Evolutionary conservation across 2,113 vertebrate genomes (phyloP).

Genomic region (Corythornis vintsioides): DNA sequence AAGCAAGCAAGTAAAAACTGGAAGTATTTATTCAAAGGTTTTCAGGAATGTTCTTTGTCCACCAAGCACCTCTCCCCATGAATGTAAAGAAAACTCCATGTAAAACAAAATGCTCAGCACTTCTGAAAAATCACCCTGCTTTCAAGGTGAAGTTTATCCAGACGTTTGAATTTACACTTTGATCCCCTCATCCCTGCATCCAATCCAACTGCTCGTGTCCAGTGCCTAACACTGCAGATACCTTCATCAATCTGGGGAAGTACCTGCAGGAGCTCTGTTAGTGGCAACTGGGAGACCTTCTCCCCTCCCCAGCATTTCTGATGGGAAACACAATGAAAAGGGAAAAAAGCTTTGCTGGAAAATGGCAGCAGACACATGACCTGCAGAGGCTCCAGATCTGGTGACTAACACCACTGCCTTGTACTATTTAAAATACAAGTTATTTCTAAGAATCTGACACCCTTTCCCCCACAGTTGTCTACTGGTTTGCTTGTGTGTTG

Average conservation of each 20-base stretch:
- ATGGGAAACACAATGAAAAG: neutral
- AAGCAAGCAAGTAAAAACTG: conserved; percentile 66
- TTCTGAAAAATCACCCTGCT: neutral
- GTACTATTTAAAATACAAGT: neutral
- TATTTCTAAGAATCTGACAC: neutral
- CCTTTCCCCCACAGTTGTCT: neutral
- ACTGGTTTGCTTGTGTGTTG: neutral
- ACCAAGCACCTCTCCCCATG: neutral
- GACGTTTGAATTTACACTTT: neutral
- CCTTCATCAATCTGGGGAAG: neutral
- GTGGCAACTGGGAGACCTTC: neutral
- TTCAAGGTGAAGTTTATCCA: neutral
- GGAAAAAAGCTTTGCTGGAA: neutral
- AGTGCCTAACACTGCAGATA: neutral
- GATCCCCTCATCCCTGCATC: neutral
- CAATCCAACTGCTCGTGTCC: neutral
- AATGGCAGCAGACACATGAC: neutral
- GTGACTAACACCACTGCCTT: neutral
- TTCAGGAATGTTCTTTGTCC: conserved; percentile 61
- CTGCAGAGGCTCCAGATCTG: neutral
- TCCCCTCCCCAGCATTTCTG: neutral
- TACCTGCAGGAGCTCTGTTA: neutral
- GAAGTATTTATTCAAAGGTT: conserved; percentile 52
- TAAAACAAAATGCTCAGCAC: neutral
- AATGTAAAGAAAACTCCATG: neutral